A percentile compares a stretch with the other conserved stretches of the same genome.
Conservation (phyloP, 2,113 vertebrate species). For the Laterallus jamaicensis region DNA sequence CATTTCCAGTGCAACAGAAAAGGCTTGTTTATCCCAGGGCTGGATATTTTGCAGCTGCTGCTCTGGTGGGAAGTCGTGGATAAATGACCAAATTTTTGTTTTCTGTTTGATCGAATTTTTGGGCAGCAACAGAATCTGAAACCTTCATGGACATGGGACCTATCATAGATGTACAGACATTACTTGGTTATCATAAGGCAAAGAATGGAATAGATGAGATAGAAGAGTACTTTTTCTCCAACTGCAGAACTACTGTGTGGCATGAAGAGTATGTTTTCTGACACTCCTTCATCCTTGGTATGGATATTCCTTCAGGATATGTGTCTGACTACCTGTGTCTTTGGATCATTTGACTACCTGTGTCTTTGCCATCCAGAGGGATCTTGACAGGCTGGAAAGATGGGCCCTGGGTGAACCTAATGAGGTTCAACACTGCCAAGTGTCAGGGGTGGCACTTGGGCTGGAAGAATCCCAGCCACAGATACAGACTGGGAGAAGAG, state of each 20-base stretch:
- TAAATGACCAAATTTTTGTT: not conserved
- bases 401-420: too few relatives aligned
- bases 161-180: not conserved
- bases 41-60: not conserved
- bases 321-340: not conserved
- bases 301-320: not conserved
- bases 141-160: not conserved
- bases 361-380: too few relatives aligned
- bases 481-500: too few relatives aligned
- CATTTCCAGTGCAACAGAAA: not conserved
- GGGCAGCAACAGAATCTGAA: not conserved
- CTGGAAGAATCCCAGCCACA: too few relatives aligned
- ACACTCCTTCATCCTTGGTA: not conserved
- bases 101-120: not conserved
- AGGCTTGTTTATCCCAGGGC: not conserved
- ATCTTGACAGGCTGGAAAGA: too few relatives aligned
- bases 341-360: not conserved
- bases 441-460: too few relatives aligned
- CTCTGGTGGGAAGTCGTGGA: not conserved
- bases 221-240: not conserved
- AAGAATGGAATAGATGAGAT: not conserved
- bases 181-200: not conserved
- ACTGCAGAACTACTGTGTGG: rapidly evolving
- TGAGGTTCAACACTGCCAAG: too few relatives aligned
- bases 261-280: not conserved